phyloP scores from a whole-genome alignment of 2,888 invertebrate genomes.

The Thelaira solivaga region DNA sequence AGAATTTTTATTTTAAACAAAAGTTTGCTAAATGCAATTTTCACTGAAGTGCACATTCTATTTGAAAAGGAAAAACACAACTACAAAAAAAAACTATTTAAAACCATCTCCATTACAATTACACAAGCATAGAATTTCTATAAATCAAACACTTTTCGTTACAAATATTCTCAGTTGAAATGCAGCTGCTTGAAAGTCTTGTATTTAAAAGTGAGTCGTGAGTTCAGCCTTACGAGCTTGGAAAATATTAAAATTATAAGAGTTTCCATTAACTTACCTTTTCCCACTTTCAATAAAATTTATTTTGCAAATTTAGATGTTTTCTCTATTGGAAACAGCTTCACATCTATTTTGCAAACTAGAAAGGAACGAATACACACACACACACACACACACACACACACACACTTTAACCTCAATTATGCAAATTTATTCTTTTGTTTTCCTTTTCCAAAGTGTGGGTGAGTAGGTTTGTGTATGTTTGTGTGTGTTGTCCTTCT shows the following conservation, averaged over 20 bases:
- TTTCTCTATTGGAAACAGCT: constrained; percentile 6
- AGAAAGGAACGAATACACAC: neutral
- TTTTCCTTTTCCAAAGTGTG: constrained; percentile 15
- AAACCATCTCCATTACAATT: too few relatives aligned
- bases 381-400: neutral
- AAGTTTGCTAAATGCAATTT: too few relatives aligned
- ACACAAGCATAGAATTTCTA: too few relatives aligned
- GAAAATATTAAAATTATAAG: constrained; percentile 11
- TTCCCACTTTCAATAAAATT: neutral
- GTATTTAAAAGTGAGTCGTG: too few relatives aligned
- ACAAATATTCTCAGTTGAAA: too few relatives aligned
- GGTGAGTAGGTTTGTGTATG: neutral
- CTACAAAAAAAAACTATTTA: too few relatives aligned
- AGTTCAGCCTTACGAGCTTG: too few relatives aligned
- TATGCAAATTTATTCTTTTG: constrained; percentile 54
- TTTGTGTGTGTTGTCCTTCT: neutral
- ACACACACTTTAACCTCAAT: constrained; percentile 23
- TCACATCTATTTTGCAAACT: constrained; percentile 8
- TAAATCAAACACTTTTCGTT: too few relatives aligned
- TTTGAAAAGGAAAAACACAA: too few relatives aligned
- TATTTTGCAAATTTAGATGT: neutral
- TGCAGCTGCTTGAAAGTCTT: too few relatives aligned
- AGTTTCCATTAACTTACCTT: constrained; percentile 15
- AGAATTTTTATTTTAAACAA: too few relatives aligned
- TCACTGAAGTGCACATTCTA: too few relatives aligned